phyloP scores from a whole-genome alignment of 2,888 invertebrate genomes.

The Sepioteuthis lessoniana region DNA sequence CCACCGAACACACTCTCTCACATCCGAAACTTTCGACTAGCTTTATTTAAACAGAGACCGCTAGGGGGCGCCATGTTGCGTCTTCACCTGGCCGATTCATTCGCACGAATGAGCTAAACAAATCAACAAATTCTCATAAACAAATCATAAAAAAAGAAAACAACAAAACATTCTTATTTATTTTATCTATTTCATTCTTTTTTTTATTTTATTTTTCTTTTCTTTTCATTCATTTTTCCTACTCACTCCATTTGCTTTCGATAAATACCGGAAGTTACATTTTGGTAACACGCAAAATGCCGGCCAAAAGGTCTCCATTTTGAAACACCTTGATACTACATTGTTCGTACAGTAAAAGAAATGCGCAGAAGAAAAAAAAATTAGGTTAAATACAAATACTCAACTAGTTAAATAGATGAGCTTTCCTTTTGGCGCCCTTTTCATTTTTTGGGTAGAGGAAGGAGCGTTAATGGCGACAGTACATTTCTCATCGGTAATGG shows the following conservation, averaged over 20 bases:
- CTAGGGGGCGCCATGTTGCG: not conserved
- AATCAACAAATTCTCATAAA: not conserved
- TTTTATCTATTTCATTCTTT: not conserved
- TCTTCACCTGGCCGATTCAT: not conserved
- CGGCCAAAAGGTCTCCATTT: conserved; percentile 1
- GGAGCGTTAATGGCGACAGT: not conserved
- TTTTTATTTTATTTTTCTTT: not conserved
- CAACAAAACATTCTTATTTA: not conserved
- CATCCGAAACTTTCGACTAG: not conserved
- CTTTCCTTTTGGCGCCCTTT: not conserved
- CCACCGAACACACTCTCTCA: not conserved
- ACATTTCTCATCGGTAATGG: not conserved
- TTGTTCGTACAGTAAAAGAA: not conserved
- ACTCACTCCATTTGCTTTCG: not conserved
- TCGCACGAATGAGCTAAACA: not conserved
- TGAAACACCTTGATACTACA: not conserved
- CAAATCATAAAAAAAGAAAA: not conserved
- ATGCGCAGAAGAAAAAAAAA: not conserved
- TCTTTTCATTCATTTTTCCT: not conserved
- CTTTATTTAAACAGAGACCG: not conserved
- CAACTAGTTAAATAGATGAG: conserved; percentile 8
- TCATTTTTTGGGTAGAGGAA: not conserved
- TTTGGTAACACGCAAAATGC: conserved; percentile 9
- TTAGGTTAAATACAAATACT: not conserved
- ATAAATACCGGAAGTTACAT: conserved; percentile 23